Base-by-base conservation (phyloP, 2,113 vertebrate species). In the Montifringilla adamsi region DNA sequence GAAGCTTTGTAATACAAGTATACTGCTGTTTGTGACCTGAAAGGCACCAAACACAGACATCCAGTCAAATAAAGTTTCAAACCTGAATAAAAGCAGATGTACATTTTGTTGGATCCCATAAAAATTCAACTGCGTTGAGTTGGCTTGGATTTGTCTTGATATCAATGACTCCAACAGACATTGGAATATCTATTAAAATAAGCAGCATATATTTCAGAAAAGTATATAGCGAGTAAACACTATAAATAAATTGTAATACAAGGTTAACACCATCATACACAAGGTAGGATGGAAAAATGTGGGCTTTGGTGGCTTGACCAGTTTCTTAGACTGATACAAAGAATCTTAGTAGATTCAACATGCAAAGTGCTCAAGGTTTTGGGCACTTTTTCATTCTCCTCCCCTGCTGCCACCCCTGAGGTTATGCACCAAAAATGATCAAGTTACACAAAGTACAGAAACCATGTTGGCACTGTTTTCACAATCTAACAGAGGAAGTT, bases 41-140 rank as follows among this genome's bases (percentile, higher is more conserved):
- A 87, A 89, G 55, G 93, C 60, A 95, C 50, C 59, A 88, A 74
- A 94, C 66, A 75, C 76, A 78, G 31, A 86, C 66, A 87, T 86
- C 24, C 85, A 97, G 93, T 83, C 95, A 95, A 75, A 63, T 64
- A 95, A 96, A 97, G 93, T 83, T 93, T 93, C 98, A 98, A 97
- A 98, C 98, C 98, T 98, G 98, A 97, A 98, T 98, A 97, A 98
- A 98, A 97, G 98, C 98, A 95, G 98, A 98, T 86, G 98, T 98
- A 91, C 98, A 98, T 94, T 98, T 98, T 94, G 98, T 97, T 97
- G 98, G 98, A 96, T 98, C 98, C 98, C 98, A 98, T 85, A 98
- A 97, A 97, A 98, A 98, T 96, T 98, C 98, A 87, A 98, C 98
- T 22, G 98, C 98, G 81, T 98, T 98, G 93, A 98, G 97, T 93